These are phyloP conservation scores for Dendrolimus punctatus DNA, from an alignment of 1,140 invertebrate genomes.

Conservation along the genomic window DNA sequence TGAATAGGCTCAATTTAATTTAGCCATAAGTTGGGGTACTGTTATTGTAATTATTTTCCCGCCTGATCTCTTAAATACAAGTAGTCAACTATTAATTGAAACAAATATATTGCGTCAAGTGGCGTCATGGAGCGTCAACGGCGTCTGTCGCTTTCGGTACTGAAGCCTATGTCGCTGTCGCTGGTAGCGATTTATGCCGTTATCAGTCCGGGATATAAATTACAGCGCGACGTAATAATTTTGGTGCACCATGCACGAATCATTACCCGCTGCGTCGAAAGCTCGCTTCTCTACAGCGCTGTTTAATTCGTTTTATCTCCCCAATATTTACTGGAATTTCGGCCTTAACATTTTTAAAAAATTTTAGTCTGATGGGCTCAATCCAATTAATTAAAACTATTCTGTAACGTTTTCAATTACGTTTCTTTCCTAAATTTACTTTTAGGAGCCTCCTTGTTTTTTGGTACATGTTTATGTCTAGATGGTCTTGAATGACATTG, in stretches of 20 bases:
- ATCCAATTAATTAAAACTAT: background rate
- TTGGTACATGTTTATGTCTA: too few relatives aligned
- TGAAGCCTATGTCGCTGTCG: constrained; percentile 51
- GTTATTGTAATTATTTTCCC: too few relatives aligned
- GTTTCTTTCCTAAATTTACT: too few relatives aligned
- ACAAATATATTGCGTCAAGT: constrained; percentile 35
- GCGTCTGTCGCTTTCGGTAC: constrained; percentile 11
- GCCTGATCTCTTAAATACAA: too few relatives aligned
- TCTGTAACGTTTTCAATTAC: too few relatives aligned
- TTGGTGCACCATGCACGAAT: constrained; percentile 66
- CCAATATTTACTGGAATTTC: constrained; percentile 44
- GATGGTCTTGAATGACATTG: too few relatives aligned
- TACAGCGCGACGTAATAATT: constrained; percentile 62
- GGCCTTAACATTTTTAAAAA: constrained; percentile 17
- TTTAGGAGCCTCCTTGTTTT: too few relatives aligned
- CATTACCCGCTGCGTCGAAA: constrained; percentile 61
- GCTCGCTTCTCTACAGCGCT: constrained; percentile 23
- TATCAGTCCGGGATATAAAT: constrained; percentile 63
- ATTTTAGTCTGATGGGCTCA: background rate
- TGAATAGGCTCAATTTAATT: background rate
- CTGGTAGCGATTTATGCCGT: constrained; percentile 60
- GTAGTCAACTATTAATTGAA: constrained; percentile 31
- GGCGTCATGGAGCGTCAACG: constrained; percentile 54
- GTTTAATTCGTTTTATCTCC: constrained; percentile 63
- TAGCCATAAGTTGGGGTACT: background rate